A percentile compares a stretch with the other conserved stretches of the same genome.
These are phyloP conservation scores for Dasysyrphus albostriatus DNA, from an alignment of 2,888 invertebrate genomes.

Conservation along the genomic window DNA sequence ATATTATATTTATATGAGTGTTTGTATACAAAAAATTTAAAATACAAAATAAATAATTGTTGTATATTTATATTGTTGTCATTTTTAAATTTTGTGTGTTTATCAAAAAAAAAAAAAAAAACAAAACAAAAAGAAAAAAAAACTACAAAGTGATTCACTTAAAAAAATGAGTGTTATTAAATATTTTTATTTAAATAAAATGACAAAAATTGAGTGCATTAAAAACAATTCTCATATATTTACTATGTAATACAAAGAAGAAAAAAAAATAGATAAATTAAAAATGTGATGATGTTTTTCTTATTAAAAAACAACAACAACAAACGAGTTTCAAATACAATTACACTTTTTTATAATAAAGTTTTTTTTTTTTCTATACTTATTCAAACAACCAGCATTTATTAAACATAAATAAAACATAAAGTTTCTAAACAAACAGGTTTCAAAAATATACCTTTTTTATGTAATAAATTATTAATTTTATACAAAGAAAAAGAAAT, in stretches of 20 bases:
- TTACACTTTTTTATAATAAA: background rate
- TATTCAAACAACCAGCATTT: background rate
- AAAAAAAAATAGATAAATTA: background rate
- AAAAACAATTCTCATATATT: background rate
- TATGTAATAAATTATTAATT: slow-evolving; percentile 19
- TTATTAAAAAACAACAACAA: background rate
- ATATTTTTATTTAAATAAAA: background rate
- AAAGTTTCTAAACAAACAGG: slow-evolving; percentile 31
- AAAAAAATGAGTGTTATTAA: background rate
- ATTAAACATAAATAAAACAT: background rate
- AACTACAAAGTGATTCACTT: background rate
- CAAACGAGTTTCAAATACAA: slow-evolving; percentile 9
- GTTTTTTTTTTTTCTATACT: background rate
- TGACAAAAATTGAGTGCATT: background rate
- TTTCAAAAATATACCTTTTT: slow-evolving; percentile 48
- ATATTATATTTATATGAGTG: slow-evolving; percentile 1
- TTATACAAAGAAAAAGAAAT: background rate
- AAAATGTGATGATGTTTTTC: slow-evolving; percentile 14
- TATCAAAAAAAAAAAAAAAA: background rate
- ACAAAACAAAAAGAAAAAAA: background rate
- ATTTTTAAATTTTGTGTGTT: background rate
- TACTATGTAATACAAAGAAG: background rate
- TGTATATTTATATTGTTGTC: background rate
- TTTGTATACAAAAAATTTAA: too few relatives aligned
- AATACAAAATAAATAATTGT: too few relatives aligned